Evolutionary conservation across 2,113 vertebrate species (phyloP), one percentile per base, ranked within the genome.

Genomic region (Ciconia maguari): DNA sequence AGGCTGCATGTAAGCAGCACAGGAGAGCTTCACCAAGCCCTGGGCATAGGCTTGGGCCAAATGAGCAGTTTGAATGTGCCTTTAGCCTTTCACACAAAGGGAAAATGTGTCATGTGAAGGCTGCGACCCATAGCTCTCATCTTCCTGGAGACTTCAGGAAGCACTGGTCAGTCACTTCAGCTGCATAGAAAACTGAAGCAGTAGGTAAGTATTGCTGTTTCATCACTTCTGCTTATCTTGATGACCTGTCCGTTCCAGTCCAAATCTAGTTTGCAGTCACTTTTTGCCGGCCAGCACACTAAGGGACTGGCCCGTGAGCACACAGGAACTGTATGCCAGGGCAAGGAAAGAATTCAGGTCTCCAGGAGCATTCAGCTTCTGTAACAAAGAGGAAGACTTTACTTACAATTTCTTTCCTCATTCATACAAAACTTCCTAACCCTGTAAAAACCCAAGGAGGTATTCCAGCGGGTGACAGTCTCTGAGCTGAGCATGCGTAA

Each of bases 41-140:
- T 79, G 29, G 42, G 15, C 16, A 6, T 13, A 18, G 32, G 32
- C 38, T 66, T 58, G 30, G 19, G 57, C 57, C 68, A 64, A 38
- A 7, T 6, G 13, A 42, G 7, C 3, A 32, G 20, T 48, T 9
- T 76, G 38, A 83, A 4, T 0, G 0, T 24, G 57, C 27, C 41
- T 71, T 82, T 42, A 36, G 27, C 34, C 32, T 88, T 61, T 46
- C 44, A 49, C 3, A 4, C 4, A 34, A 68, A 76, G n/a, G 42
- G 27, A 58, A 85, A 44, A 49, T 46, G 16, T 68, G 61, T 79
- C 32, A 8, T 2, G 2, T 64, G 48, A 71, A 75, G 30, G 42
- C 42, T 75, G 13, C 3, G 18, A 66, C 29, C 65, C 52, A 34
- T 16, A 76, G 48, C 13, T 80, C 26, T 66, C 38, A 34, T 55